Evolutionary conservation across 64 coral and sea anemone genomes (phyloP).

Genomic region (Astreopora myriophthalma): DNA sequence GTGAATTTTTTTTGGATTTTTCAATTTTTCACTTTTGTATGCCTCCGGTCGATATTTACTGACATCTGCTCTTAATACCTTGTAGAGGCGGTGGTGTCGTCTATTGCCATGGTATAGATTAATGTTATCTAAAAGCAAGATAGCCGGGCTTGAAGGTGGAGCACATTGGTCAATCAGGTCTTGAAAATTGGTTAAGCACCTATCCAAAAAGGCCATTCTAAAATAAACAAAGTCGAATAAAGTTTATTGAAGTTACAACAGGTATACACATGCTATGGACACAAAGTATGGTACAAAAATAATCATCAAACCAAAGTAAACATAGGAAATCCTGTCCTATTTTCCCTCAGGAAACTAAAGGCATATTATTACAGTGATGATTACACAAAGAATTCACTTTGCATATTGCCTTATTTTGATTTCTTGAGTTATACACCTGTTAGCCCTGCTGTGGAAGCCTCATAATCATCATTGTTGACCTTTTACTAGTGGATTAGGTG

Average conservation of each 20-base stretch:
- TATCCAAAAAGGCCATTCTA: constrained; percentile 43
- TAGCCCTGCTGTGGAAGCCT: no score
- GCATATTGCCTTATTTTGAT: neutral
- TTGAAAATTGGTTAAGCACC: constrained; percentile 3
- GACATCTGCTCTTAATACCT: neutral
- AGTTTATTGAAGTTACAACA: neutral
- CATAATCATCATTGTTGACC: no score
- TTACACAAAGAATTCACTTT: neutral
- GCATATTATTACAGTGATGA: neutral
- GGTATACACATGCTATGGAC: neutral
- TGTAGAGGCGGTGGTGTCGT: constrained; percentile 14
- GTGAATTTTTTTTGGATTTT: no score
- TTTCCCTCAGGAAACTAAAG: neutral
- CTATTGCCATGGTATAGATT: constrained; percentile 52
- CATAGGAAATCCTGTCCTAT: neutral
- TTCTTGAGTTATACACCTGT: neutral
- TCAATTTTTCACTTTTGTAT: no score
- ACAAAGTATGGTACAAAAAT: neutral
- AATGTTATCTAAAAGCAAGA: constrained; percentile 65
- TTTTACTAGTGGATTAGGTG: no score
- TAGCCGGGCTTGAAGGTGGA: constrained; percentile 1
- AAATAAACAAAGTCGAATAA: neutral
- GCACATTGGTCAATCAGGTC: neutral
- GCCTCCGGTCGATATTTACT: no score
- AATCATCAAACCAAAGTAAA: neutral